Evolutionary conservation across 2,888 invertebrate species (phyloP).

Genomic region (Crepidodera aurea): DNA sequence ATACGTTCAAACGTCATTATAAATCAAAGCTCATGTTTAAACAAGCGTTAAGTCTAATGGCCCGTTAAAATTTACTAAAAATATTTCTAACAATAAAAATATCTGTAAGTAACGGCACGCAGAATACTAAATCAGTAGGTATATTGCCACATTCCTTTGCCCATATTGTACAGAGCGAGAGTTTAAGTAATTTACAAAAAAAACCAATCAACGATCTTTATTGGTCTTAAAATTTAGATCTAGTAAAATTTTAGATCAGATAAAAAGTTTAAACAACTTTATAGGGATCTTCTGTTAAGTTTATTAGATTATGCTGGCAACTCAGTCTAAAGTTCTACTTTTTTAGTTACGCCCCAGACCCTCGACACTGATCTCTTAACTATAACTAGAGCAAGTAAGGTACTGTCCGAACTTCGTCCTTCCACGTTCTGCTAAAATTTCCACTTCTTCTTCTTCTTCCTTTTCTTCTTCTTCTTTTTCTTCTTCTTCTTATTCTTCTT

Average conservation of each 20-base stretch:
- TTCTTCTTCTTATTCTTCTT: no score
- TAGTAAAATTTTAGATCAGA: no score
- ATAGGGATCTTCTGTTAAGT: no score
- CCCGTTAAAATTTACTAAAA: conserved; percentile 29
- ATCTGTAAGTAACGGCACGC: conserved; percentile 12
- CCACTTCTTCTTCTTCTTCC: no score
- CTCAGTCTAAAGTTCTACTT: background rate
- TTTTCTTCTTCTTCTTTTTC: no score
- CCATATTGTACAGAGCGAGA: background rate
- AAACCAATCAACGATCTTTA: no score
- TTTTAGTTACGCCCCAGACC: background rate
- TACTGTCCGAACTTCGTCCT: background rate
- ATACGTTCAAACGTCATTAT: conserved; percentile 9
- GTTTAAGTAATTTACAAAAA: background rate
- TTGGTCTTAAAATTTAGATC: no score
- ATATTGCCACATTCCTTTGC: conserved; percentile 19
- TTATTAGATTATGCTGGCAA: background rate
- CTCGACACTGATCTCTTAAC: background rate
- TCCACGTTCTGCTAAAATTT: no score
- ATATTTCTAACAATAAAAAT: conserved; percentile 12
- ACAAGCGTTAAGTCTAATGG: conserved; percentile 35
- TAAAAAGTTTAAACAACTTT: no score
- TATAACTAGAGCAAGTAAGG: background rate
- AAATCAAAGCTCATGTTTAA: conserved; percentile 27
- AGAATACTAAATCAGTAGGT: conserved; percentile 16